Evolutionary conservation across 2,797 vertebrate genomes (phyloP), one percentile per base, ranked within the genome.

Genomic region (Scolopax rusticola): DNA sequence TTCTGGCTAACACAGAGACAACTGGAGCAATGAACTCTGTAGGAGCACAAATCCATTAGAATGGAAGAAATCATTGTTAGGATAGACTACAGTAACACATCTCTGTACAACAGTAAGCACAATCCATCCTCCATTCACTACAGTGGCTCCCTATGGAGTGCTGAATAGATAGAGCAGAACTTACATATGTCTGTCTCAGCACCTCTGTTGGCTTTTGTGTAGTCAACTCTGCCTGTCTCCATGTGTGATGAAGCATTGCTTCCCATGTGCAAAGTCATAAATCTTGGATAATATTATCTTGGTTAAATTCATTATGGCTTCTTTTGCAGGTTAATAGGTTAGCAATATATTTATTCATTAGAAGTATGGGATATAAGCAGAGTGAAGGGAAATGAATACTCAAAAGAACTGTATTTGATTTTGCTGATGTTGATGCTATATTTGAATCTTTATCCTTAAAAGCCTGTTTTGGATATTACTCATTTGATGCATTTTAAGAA

Each of bases 91-190:
- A 48, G 56, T 33, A 89, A 36, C 45, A 68, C 9, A 41, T 17
- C 19, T 74, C 30, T 80, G 19, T 89, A 85, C 27, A 96, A 57
- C 53, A 64, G 40, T 47, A 85, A 90, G 68, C 71, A 81, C n/a
- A 83, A 65, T 86, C 53, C 79, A 85, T 81, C 27, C 38, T 80
- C 41, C 41, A 28, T 80, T 91, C 78, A 75, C 33, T 86, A 8
- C 41, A 64, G 38, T 15, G 28, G 24, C 56, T 94, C 82, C 71
- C 71, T 69, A 3, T 27, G 41, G 71, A 87, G 45, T n/a, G 45
- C 47, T 83, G 87, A 89, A 85, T 8, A 87, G 75, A 47, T 75
- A 83, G 82, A 93, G 79, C 41, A 85, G 89, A 83, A 86, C 69
- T 67, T 89, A 28, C 15, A 59, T 30, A 24, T 76, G 21, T 70